Evolutionary conservation across 2,797 vertebrate genomes (phyloP).

Genomic region (Gephyroberyx darwinii): DNA sequence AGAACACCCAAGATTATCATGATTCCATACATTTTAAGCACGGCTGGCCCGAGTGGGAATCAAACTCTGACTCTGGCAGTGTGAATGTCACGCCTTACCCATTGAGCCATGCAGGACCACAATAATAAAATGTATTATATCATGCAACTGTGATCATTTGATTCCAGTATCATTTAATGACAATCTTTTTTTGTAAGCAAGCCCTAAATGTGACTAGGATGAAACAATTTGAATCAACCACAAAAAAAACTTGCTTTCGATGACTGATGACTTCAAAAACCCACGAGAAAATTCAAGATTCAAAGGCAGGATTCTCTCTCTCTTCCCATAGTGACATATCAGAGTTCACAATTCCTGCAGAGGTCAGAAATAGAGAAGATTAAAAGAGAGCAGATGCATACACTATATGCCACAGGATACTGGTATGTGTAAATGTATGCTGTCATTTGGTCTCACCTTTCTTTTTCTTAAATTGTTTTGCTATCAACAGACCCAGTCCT

Average conservation of each 20-base stretch:
- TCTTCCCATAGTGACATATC: constrained; percentile 41
- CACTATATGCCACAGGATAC: neutral
- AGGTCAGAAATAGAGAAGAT: constrained; percentile 16
- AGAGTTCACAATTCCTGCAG: constrained; percentile 25
- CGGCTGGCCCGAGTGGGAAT: no score
- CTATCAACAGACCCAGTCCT: constrained; percentile 48
- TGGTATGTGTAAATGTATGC: neutral
- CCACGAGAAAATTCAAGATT: constrained; percentile 30
- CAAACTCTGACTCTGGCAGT: no score
- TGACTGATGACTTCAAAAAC: no score
- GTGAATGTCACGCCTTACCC: no score
- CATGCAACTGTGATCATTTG: neutral
- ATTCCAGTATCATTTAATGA: neutral
- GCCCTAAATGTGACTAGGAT: no score
- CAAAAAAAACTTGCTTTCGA: no score
- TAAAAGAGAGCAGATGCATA: neutral
- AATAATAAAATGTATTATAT: neutral
- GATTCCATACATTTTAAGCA: neutral
- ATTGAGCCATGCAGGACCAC: neutral
- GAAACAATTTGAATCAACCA: no score
- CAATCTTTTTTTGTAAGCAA: neutral
- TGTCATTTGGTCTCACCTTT: constrained; percentile 53
- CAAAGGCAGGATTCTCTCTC: constrained; percentile 69
- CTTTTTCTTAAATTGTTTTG: constrained; percentile 25
- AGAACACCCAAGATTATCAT: neutral